phyloP scores from a whole-genome alignment of 2,888 invertebrate species.

The Emesis furor region DNA sequence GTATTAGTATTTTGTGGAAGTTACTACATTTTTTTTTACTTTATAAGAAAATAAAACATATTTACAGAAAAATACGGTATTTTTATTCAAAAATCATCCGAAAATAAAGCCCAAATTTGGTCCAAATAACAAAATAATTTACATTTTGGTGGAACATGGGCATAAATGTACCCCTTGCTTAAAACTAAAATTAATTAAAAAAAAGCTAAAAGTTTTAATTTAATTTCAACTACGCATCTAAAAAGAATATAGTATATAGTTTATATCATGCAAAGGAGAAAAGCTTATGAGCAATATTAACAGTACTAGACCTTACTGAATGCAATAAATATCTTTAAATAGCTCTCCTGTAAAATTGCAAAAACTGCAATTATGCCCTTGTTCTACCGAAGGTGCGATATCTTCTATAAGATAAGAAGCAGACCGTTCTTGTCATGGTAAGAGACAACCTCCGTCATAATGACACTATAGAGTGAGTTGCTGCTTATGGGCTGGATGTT shows the following conservation, averaged over 20 bases:
- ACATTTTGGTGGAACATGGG: slow-evolving; percentile 26
- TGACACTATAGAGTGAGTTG: too few relatives aligned
- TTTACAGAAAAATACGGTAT: slow-evolving; percentile 25
- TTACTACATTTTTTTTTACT: slow-evolving; percentile 13
- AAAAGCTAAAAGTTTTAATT: slow-evolving; percentile 23
- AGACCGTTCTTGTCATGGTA: too few relatives aligned
- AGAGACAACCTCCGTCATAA: too few relatives aligned
- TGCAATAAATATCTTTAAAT: too few relatives aligned
- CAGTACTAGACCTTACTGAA: not conserved
- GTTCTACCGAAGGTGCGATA: too few relatives aligned
- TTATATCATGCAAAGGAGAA: slow-evolving; percentile 30
- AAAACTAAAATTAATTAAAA: slow-evolving; percentile 21
- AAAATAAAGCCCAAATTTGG: slow-evolving; percentile 20
- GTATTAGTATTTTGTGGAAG: slow-evolving; percentile 15
- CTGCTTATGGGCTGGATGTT: too few relatives aligned
- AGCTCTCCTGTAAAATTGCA: too few relatives aligned
- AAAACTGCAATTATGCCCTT: too few relatives aligned
- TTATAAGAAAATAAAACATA: slow-evolving; percentile 26
- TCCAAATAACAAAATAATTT: slow-evolving; percentile 11
- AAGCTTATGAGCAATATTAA: slow-evolving; percentile 19
- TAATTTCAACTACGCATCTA: slow-evolving; percentile 14
- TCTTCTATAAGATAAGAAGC: too few relatives aligned
- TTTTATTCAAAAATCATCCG: slow-evolving; percentile 24
- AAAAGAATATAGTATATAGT: slow-evolving; percentile 30
- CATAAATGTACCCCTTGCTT: slow-evolving; percentile 4